Evolutionary conservation across 2,888 invertebrate species (phyloP).

Genomic region (Polydrusus pterygomalis): DNA sequence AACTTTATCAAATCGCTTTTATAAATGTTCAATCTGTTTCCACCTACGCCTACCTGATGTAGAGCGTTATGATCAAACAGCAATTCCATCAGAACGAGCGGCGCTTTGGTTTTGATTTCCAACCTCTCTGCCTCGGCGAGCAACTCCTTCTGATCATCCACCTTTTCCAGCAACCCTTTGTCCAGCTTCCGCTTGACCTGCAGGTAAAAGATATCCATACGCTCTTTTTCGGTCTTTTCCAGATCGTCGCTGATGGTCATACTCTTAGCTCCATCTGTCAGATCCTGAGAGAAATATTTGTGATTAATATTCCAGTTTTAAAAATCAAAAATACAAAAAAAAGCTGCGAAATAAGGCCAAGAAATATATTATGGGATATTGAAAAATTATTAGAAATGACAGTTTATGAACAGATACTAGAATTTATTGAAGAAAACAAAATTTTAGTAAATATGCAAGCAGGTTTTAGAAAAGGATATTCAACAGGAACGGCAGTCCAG

Average conservation of each 20-base stretch:
- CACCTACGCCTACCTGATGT: constrained; percentile 72
- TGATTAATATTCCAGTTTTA: neutral
- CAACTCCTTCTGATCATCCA: constrained; percentile 81
- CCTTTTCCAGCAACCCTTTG: constrained; percentile 76
- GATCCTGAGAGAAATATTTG: constrained; percentile 74
- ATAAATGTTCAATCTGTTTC: neutral
- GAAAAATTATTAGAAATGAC: too few relatives aligned
- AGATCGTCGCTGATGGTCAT: constrained; percentile 97
- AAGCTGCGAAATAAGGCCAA: too few relatives aligned
- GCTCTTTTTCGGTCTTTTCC: constrained; percentile 96
- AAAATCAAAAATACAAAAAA: too few relatives aligned
- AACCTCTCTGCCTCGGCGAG: constrained; percentile 90
- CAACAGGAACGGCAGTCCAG: too few relatives aligned
- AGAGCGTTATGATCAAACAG: constrained; percentile 82
- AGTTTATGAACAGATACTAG: too few relatives aligned
- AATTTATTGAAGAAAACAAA: too few relatives aligned
- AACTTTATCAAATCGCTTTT: too few relatives aligned
- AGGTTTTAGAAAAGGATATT: too few relatives aligned
- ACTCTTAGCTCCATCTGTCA: constrained; percentile 94
- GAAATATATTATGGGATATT: too few relatives aligned
- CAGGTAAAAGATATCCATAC: constrained; percentile 96
- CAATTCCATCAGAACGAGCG: constrained; percentile 94
- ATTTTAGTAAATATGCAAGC: too few relatives aligned
- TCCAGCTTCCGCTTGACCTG: constrained; percentile 82
- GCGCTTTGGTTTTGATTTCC: constrained; percentile 95